These are phyloP conservation scores for Machimus rusticus DNA, from an alignment of 2,888 invertebrate species.

Conservation along the genomic window DNA sequence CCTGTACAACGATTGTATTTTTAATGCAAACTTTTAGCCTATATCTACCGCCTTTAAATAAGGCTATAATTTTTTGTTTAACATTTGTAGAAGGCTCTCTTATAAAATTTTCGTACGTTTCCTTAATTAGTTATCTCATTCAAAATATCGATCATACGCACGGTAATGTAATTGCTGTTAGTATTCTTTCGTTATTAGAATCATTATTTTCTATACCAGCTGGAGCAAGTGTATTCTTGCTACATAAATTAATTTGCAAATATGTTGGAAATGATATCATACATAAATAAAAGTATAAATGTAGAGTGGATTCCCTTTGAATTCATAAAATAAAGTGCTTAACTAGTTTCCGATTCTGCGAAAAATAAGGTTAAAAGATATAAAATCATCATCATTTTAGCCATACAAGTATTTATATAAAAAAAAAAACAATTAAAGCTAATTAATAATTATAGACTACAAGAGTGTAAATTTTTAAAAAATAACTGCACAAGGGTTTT, in stretches of 20 bases:
- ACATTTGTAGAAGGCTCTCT: background rate
- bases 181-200: background rate
- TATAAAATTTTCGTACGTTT: background rate
- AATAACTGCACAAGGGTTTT: too few species aligned
- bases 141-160: background rate
- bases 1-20: background rate
- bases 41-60: background rate
- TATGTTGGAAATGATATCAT: background rate
- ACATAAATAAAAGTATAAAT: too few species aligned
- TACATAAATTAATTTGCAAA: background rate
- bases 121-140: background rate
- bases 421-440: too few species aligned
- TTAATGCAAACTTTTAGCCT: background rate
- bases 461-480: too few species aligned
- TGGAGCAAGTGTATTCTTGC: background rate
- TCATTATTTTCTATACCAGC: background rate
- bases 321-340: too few species aligned
- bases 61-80: background rate
- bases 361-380: too few species aligned
- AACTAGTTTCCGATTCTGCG: too few species aligned
- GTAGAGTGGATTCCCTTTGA: too few species aligned
- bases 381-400: too few species aligned
- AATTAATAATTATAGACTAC: too few species aligned
- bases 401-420: too few species aligned
- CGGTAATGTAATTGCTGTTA: background rate